Conservation (phyloP, 2,797 vertebrate genomes). For the Microctenopoma lineatum region DNA sequence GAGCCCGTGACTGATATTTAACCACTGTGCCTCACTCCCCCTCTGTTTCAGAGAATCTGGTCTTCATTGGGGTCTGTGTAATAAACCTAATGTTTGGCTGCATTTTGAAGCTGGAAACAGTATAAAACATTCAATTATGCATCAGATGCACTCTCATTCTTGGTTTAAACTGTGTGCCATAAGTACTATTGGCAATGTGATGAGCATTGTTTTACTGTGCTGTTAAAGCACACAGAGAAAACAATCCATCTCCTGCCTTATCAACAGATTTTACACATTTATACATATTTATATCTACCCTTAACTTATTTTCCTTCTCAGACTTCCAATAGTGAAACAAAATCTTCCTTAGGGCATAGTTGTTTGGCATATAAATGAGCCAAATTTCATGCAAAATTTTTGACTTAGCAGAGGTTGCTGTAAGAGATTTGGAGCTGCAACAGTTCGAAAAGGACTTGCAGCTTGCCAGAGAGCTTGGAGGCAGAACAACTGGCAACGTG, state of each 20-base stretch:
- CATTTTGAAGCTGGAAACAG: slow-evolving; percentile 36
- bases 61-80: slow-evolving; percentile 45
- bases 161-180: slow-evolving; percentile 49
- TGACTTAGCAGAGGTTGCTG: slow-evolving; percentile 52
- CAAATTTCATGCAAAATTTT: slow-evolving; percentile 66
- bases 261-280: slow-evolving; percentile 50
- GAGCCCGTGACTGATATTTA: slow-evolving; percentile 29
- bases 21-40: background rate
- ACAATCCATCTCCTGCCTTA: slow-evolving; percentile 41
- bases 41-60: slow-evolving; percentile 43
- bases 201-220: slow-evolving; percentile 43
- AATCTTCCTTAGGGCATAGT: slow-evolving; percentile 41
- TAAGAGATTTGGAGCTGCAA: slow-evolving; percentile 43
- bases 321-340: slow-evolving; percentile 40
- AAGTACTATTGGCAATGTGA: slow-evolving; percentile 45
- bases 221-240: slow-evolving; percentile 39
- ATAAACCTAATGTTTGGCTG: slow-evolving; percentile 48
- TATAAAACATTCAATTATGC: slow-evolving; percentile 51
- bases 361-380: slow-evolving; percentile 54
- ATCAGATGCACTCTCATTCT: slow-evolving; percentile 27
- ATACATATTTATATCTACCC: slow-evolving; percentile 32
- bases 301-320: slow-evolving; percentile 50
- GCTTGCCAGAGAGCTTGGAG: slow-evolving; percentile 64
- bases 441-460: slow-evolving; percentile 47
- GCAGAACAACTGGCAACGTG: slow-evolving; percentile 63